Percentiles rank a stretch among this genome's conserved stretches.
Conservation (phyloP, 2,797 vertebrate species). For the Sebastes oblongus region DNA sequence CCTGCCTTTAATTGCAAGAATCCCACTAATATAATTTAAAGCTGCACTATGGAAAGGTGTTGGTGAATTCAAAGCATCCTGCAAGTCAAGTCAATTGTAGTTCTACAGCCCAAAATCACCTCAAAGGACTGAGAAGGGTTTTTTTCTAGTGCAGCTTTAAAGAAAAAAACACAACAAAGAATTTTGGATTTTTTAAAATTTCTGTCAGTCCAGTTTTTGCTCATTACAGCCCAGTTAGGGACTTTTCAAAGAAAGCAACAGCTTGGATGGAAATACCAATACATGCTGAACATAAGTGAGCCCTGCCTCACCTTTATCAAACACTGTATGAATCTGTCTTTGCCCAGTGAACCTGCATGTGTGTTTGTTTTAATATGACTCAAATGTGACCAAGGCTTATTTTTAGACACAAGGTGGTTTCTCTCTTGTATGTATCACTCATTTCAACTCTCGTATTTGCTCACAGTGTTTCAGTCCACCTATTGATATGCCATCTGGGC, state of each 20-base stretch:
- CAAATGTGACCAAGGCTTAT: neutral
- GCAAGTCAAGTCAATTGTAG: neutral
- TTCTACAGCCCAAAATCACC: neutral
- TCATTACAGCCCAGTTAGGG: neutral
- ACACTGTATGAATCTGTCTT: conserved; percentile 10
- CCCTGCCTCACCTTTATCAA: conserved; percentile 55
- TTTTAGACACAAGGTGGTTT: neutral
- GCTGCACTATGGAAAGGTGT: neutral
- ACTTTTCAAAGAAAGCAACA: neutral
- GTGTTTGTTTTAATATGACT: conserved; percentile 46
- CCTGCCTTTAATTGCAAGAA: neutral
- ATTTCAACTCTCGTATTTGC: neutral
- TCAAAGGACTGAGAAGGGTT: fast-evolving
- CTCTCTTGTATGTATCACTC: neutral
- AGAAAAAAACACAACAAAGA: neutral
- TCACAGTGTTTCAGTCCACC: neutral
- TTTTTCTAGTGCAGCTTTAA: neutral
- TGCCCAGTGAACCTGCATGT: neutral
- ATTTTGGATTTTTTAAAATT: neutral
- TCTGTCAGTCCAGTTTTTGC: neutral
- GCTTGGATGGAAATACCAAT: neutral
- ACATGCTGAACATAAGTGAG: neutral
- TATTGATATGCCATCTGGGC: neutral
- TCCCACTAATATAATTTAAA: neutral
- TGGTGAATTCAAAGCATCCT: neutral